Evolutionary conservation across 2,888 invertebrate species (phyloP), one percentile per base, ranked within the genome.

Genomic region (Ceraclea dissimilis): DNA sequence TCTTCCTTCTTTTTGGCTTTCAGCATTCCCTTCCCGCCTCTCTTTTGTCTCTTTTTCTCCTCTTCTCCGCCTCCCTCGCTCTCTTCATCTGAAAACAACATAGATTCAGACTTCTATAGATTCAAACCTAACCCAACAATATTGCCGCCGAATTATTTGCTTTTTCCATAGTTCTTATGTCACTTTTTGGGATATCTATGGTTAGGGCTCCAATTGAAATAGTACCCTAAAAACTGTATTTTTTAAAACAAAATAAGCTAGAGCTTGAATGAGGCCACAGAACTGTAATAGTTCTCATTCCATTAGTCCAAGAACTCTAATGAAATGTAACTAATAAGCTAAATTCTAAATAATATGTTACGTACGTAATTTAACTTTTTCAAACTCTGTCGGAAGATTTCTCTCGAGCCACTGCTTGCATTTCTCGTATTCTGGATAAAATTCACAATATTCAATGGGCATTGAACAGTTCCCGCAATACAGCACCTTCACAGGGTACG

Each of bases 381-480:
- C 91, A 71, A 97, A 94, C 71, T 95, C 91, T 48, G 88, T 88
- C 1, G 98, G 97, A 63, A 98, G 76, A 78, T 97, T 86, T 67
- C 90, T 89, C 72, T 96, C 94, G 62, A 98, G 74, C 98, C 98
- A 99, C 63, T 88, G 88, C 71, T 95, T 94, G 71, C 98, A 99
- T 74, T 94, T 94, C 63, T 96, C 97, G 70, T 93, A 93, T 71
- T 94, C 94, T 10, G 97, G 97, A 74, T 96, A 95, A 73, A 92
- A 96, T 79, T 98, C 97, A 73, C 98, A 98, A 71, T 97, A 99
- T 90, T 94, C 93, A 69, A 93, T 88, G n/a, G 93, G 93, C 84
- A 93, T 88, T 60, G 89, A 85, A 76, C 94, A 94, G 72, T 93
- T 93, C 48, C 95, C 95, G 72, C 95, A 96, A 72, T 96, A 96